Percentiles rank a stretch among this genome's conserved stretches.
phyloP scores from a whole-genome alignment of 2,888 invertebrate species.

The Chorisops tibialis region DNA sequence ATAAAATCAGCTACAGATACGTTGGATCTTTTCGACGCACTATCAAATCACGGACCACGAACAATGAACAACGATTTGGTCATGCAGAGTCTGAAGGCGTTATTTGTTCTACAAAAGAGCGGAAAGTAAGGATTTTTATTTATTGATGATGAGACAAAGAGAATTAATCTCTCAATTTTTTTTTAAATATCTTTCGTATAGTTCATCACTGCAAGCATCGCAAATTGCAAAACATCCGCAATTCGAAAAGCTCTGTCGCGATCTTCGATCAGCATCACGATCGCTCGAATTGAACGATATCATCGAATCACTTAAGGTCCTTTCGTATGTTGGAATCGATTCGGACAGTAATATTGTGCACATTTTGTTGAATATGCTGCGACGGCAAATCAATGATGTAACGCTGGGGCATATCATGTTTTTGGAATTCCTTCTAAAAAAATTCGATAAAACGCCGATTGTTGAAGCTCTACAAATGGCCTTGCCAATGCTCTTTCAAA shows the following conservation, averaged over 20 bases:
- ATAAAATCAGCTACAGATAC: conserved; percentile 29
- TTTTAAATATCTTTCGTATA: conserved; percentile 38
- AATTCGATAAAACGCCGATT: conserved; percentile 56
- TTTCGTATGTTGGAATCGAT: conserved; percentile 59
- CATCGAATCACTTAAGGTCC: conserved; percentile 59
- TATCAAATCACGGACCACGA: conserved; percentile 12
- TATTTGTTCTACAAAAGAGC: conserved; percentile 58
- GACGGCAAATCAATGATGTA: conserved; percentile 60
- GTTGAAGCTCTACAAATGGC: conserved; percentile 64
- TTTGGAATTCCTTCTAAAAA: conserved; percentile 58
- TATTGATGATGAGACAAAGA: conserved; percentile 33
- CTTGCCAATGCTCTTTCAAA: conserved; percentile 65
- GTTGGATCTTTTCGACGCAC: conserved; percentile 23
- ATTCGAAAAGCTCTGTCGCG: conserved; percentile 59
- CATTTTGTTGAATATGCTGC: conserved; percentile 61
- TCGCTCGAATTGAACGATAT: conserved; percentile 55
- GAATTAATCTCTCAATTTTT: neutral
- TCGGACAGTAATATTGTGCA: conserved; percentile 59
- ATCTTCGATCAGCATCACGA: conserved; percentile 57
- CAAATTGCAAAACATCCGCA: conserved; percentile 56
- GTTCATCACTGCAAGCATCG: conserved; percentile 48
- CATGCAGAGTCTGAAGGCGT: conserved; percentile 56
- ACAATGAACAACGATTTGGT: conserved; percentile 57
- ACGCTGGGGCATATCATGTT: conserved; percentile 61
- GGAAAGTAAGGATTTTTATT: conserved; percentile 48